Evolutionary conservation across 2,797 vertebrate genomes (phyloP).

Genomic region (Carapus acus): DNA sequence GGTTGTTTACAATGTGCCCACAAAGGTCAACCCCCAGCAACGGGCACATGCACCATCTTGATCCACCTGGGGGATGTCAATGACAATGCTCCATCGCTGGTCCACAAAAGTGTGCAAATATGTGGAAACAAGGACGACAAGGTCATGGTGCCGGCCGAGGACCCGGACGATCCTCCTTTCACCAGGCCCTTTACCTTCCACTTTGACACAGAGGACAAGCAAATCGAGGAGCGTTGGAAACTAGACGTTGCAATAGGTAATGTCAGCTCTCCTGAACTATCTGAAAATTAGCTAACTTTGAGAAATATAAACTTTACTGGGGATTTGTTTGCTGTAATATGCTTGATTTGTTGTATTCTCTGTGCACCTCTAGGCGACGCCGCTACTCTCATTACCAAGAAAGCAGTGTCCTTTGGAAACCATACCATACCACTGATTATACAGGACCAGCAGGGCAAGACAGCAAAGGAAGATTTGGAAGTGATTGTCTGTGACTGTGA

Average conservation of each 20-base stretch:
- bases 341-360: too few species aligned
- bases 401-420: slow-evolving; percentile 63
- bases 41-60: slow-evolving; percentile 65
- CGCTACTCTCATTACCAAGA: slow-evolving; percentile 61
- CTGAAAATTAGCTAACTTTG: not conserved
- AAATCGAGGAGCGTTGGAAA: slow-evolving; percentile 63
- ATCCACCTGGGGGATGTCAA: slow-evolving; percentile 73
- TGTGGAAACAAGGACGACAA: slow-evolving; percentile 58
- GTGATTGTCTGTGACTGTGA: slow-evolving; percentile 74
- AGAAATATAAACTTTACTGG: not conserved
- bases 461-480: slow-evolving; percentile 38
- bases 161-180: slow-evolving; percentile 62
- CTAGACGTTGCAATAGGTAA: slow-evolving; percentile 62
- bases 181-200: slow-evolving; percentile 70
- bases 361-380: slow-evolving; percentile 58
- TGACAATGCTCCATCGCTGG: slow-evolving; percentile 68
- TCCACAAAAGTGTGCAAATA: slow-evolving; percentile 32
- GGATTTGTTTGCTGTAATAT: not conserved
- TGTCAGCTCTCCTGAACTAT: not conserved
- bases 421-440: slow-evolving; percentile 73
- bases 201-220: slow-evolving; percentile 43
- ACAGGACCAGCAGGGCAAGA: slow-evolving; percentile 70
- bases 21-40: slow-evolving; percentile 72
- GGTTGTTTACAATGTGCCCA: not conserved
- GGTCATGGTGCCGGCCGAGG: slow-evolving; percentile 56